phyloP scores from a whole-genome alignment of 1,140 invertebrate genomes.

The Nephotettix cincticeps region DNA sequence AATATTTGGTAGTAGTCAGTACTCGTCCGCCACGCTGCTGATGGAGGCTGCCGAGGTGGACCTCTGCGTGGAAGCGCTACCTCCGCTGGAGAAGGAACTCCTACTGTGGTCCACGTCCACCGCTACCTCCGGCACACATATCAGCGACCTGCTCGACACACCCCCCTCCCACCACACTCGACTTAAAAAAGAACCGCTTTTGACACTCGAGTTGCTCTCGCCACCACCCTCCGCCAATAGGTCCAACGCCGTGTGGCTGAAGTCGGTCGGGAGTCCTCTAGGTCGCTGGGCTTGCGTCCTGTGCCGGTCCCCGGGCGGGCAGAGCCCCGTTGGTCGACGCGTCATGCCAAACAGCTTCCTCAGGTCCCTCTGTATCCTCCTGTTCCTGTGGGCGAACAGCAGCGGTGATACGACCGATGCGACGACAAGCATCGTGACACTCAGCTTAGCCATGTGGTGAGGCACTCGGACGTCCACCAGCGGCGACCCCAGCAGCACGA shows the following conservation, averaged over 20 bases:
- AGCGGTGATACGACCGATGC: slow-evolving; percentile 71
- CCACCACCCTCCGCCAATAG: not conserved
- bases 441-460: slow-evolving; percentile 50
- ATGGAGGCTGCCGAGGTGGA: slow-evolving; percentile 50
- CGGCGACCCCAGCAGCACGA: slow-evolving; percentile 51
- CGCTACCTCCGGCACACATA: slow-evolving; percentile 51
- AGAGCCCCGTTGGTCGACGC: slow-evolving; percentile 43
- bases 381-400: slow-evolving; percentile 75
- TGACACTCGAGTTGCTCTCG: not conserved
- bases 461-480: slow-evolving; percentile 46
- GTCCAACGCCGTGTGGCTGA: not conserved
- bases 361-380: slow-evolving; percentile 69
- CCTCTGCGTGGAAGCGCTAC: slow-evolving; percentile 50
- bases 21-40: slow-evolving; percentile 5
- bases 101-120: slow-evolving; percentile 52
- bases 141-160: slow-evolving; percentile 45
- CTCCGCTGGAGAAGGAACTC: slow-evolving; percentile 55
- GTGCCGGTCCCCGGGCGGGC: slow-evolving; percentile 36
- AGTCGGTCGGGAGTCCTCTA: slow-evolving; percentile 8
- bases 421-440: slow-evolving; percentile 64
- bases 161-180: slow-evolving; percentile 37
- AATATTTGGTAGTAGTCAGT: not conserved
- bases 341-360: slow-evolving; percentile 58
- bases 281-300: slow-evolving; percentile 34
- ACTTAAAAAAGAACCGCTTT: slow-evolving; percentile 23